Conservation (phyloP, 37 sponge, comb jelly and placozoan genomes). For the Eunapius fragilis region DNA sequence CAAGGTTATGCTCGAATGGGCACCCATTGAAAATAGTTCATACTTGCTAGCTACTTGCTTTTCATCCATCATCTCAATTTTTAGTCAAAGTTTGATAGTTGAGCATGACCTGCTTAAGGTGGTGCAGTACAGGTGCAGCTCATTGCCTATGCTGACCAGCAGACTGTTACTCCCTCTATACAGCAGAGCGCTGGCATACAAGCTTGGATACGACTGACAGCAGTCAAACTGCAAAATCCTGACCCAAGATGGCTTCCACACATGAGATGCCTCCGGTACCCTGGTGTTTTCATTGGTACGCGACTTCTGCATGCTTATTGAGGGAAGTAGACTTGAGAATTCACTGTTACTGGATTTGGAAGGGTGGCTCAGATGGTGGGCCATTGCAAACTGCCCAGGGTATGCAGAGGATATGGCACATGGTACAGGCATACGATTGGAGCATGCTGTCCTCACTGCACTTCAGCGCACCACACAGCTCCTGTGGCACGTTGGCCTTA, state of each 20-base stretch:
- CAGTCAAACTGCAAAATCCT: constrained; percentile 57
- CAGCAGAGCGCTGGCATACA: constrained; percentile 23
- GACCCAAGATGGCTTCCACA: constrained; percentile 31
- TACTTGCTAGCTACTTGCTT: constrained; percentile 71
- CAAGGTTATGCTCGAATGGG: constrained; percentile 70
- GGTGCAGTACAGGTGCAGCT: constrained; percentile 50
- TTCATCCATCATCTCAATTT: constrained; percentile 56
- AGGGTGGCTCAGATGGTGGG: constrained; percentile 52
- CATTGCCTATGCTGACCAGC: constrained; percentile 39
- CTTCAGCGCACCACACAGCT: constrained; percentile 13
- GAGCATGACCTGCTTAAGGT: background rate
- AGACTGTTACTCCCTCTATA: constrained; percentile 74
- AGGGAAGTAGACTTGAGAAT: constrained; percentile 53
- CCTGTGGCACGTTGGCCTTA: background rate
- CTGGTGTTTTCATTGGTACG: background rate
- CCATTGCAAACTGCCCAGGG: constrained; percentile 72
- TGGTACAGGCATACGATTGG: constrained; percentile 22
- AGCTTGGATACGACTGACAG: constrained; percentile 20
- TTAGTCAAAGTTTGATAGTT: background rate
- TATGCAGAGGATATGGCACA: constrained; percentile 58
- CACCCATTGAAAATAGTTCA: constrained; percentile 73
- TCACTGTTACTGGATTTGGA: background rate
- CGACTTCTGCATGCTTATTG: constrained; percentile 8
- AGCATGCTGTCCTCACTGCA: constrained; percentile 20
- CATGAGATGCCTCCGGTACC: background rate